Base-by-base conservation (phyloP, 2,797 vertebrate genomes). In the Tamandua tetradactyla region DNA sequence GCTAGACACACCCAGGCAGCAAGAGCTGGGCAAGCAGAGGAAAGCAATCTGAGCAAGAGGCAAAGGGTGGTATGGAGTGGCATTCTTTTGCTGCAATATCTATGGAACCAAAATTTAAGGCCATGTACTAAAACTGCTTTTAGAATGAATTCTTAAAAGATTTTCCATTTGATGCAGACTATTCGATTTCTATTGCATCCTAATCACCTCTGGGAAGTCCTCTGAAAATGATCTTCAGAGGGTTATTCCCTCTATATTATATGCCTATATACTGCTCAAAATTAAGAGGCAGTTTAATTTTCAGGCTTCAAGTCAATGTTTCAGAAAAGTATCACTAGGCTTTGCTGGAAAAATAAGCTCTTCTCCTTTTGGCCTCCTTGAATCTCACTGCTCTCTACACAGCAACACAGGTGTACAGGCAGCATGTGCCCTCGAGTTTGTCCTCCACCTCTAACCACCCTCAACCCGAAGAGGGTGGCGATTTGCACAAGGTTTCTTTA, bases 41-140 rank as follows among this genome's bases (percentile, higher is more conserved):
- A 37, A 5, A 13, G n/a, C 20, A 2, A 22, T 2, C 2, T 8
- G 10, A 27, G 37, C 25, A 14, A 57, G 64, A 71, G 40, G 35
- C 30, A 4, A 4, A 20, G 57, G n/a, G 11, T 6, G 0, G 69
- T 2, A 14, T 0, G 0, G 49, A 4, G 0, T 9, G 49, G 15
- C 17, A 27, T 25, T 35, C 35, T 40, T 20, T 7, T 5, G 40
- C 18, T 13, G 69, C 6, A 14, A 17, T 30, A 15, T 27, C 7
- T 27, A 2, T 27, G 61, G 25, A 23, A 40, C 15, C 7, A 13
- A 55, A 75, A n/a, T 11, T 23, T 4, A 62, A 47, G 55, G 30
- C n/a, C 74, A 85, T 37, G 30, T 25, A 20, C 35, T 17, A 40
- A 55, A 49, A 47, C 18, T n/a, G 17, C 83, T 76, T 68, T 79